Base-by-base conservation (phyloP, 2,888 invertebrate species). In the Cheilosia urbana region DNA sequence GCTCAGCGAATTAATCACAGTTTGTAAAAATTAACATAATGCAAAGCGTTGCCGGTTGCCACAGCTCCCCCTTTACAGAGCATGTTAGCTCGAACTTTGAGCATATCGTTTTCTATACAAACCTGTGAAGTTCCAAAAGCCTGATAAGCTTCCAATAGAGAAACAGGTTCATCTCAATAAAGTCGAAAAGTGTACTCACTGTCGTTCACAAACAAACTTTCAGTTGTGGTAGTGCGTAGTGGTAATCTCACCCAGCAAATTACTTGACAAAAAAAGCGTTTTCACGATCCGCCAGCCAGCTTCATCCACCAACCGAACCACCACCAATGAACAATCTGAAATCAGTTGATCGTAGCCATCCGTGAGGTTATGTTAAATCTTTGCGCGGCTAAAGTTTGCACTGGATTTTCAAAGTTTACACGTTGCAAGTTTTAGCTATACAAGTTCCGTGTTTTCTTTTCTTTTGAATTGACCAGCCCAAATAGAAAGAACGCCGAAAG, bases 341-440 rank as follows among this genome's bases (percentile, higher is more conserved):
- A 73, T 81, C 82, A 87, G 87, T 87, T 75, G 45, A 77, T 75
- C 77, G 71, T 72, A 53, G 78, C 72, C 81, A 58, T 58, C 63
- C 76, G 82, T 21, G 49, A 53, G 68, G 81, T 82, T 77, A 65
- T 80, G 85, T 80, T 68, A 72, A 53, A 42, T 79, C 55, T 45
- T 15, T 4, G 9, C 42, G 47, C 62, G 63, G 66, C 34, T 55
- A 11, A 24, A 58, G 58, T 49, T 40, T 15, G 47, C 11, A 5
- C 24, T n/a, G n/a, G 30, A 45, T 15, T 27, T 40, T 68, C 24
- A 27, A 58, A 21, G 19, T 21, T 30, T 6, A 7, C 21, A 21
- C n/a, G 17, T 21, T 34, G 30, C 37, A 13, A 34, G 45, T 19
- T 19, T 9, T 4, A 49, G 19, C 19, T 24, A n/a, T 72, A 7